These are phyloP conservation scores for Pholis gunnellus DNA, from an alignment of 2,113 vertebrate genomes.

Conservation along the genomic window DNA sequence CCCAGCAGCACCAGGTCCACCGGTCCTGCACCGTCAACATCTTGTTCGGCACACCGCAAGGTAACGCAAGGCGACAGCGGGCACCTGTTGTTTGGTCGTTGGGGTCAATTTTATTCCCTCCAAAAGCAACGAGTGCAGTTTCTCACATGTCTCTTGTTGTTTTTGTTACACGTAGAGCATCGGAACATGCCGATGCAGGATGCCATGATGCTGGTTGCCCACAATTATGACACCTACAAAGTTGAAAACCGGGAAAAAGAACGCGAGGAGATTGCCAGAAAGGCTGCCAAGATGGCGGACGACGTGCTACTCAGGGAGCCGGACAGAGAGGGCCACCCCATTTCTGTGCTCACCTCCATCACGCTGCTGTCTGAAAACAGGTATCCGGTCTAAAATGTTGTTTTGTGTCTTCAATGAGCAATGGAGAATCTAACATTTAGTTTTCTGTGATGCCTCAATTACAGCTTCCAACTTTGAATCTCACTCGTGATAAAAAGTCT, in stretches of 20 bases:
- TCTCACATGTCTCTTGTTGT: neutral
- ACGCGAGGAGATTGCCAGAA: conserved; percentile 92
- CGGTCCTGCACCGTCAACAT: conserved; percentile 99
- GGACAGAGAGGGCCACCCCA: conserved; percentile 86
- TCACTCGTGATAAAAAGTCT: neutral
- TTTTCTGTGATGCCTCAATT: neutral
- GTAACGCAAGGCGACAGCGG: conserved; percentile 71
- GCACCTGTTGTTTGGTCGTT: neutral
- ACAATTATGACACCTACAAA: conserved; percentile 94
- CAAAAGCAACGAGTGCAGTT: neutral
- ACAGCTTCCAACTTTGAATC: neutral
- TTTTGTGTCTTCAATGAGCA: neutral
- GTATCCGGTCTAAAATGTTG: conserved; percentile 50
- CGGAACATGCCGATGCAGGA: conserved; percentile 99
- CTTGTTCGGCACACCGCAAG: conserved; percentile 97
- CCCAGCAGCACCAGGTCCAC: conserved; percentile 98
- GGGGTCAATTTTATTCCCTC: too few species aligned
- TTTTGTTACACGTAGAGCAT: conserved; percentile 85
- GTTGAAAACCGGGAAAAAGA: conserved; percentile 94
- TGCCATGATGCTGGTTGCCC: conserved; percentile 95
- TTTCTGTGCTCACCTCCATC: conserved; percentile 79
- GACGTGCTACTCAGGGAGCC: conserved; percentile 92
- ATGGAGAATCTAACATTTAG: neutral
- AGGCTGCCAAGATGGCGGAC: conserved; percentile 98
- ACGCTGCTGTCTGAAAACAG: conserved; percentile 85